Evolutionary conservation across 2,113 vertebrate genomes (phyloP).

Genomic region (Antechinus stuartii): DNA sequence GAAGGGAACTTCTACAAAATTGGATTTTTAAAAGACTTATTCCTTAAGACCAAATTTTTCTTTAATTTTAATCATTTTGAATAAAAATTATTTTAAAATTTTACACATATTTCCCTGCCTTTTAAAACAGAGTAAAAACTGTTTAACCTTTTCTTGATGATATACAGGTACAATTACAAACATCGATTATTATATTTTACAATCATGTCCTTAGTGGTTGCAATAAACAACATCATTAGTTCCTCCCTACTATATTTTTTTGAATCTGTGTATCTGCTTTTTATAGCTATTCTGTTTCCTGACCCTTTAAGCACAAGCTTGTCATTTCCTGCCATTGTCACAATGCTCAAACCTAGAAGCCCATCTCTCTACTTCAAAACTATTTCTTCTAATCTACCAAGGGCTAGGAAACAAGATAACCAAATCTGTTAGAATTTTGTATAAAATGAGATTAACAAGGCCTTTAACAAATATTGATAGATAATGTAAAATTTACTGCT

Average conservation of each 20-base stretch:
- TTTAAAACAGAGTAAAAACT: not conserved
- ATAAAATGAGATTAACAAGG: not conserved
- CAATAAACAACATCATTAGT: not conserved
- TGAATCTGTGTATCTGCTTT: not conserved
- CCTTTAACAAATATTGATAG: not conserved
- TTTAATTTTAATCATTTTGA: not conserved
- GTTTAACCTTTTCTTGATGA: not conserved
- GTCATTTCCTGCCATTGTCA: not conserved
- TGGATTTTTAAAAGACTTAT: not conserved
- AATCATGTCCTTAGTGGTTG: not conserved
- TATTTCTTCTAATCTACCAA: not conserved
- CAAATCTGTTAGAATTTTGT: not conserved
- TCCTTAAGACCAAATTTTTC: not conserved
- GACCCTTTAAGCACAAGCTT: not conserved
- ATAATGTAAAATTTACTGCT: not conserved
- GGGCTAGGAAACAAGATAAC: not conserved
- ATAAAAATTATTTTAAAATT: not conserved
- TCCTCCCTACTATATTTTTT: not conserved
- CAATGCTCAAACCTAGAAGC: not conserved
- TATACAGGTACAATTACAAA: not conserved
- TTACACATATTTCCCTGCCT: not conserved
- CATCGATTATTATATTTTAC: not conserved
- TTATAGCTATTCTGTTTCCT: not conserved
- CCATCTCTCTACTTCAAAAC: not conserved
- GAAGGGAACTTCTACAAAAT: not conserved